A percentile compares a stretch with the other conserved stretches of the same genome.
Evolutionary conservation across 2,888 invertebrate species (phyloP).

Genomic region (Iselma pallidipennis): DNA sequence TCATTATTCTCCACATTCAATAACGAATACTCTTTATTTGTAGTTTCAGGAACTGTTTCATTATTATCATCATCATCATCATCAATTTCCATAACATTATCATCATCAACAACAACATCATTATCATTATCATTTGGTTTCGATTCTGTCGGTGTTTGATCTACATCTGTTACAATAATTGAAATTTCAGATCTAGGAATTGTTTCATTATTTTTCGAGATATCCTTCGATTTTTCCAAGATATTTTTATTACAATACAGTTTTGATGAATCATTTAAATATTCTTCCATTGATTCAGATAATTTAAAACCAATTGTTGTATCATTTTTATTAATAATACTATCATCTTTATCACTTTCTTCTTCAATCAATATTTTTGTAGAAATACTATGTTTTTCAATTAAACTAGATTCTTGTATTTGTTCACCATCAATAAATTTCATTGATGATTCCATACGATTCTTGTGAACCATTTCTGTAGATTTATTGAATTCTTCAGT

Average conservation of each 20-base stretch:
- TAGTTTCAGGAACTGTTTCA: neutral
- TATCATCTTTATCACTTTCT: neutral
- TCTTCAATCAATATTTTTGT: conserved; percentile 6
- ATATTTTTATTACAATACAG: neutral
- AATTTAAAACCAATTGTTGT: neutral
- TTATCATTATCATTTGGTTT: conserved; percentile 3
- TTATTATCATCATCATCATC: conserved; percentile 3
- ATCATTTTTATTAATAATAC: neutral
- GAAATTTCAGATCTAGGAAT: neutral
- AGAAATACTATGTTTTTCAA: conserved; percentile 8
- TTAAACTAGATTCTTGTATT: conserved; percentile 12
- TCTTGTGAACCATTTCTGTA: neutral
- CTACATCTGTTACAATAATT: neutral
- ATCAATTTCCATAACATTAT: conserved; percentile 12
- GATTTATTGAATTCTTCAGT: conserved; percentile 3
- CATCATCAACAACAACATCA: conserved; percentile 1
- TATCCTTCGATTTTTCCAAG: neutral
- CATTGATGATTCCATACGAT: conserved; percentile 10
- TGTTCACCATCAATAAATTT: conserved; percentile 17
- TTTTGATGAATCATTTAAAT: neutral
- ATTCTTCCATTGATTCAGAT: conserved; percentile 5
- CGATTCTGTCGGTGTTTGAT: neutral
- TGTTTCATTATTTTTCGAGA: neutral
- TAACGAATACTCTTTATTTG: neutral
- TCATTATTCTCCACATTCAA: neutral